These are phyloP conservation scores for Sorex fumeus DNA, from an alignment of 2,113 vertebrate genomes.

Conservation along the genomic window DNA sequence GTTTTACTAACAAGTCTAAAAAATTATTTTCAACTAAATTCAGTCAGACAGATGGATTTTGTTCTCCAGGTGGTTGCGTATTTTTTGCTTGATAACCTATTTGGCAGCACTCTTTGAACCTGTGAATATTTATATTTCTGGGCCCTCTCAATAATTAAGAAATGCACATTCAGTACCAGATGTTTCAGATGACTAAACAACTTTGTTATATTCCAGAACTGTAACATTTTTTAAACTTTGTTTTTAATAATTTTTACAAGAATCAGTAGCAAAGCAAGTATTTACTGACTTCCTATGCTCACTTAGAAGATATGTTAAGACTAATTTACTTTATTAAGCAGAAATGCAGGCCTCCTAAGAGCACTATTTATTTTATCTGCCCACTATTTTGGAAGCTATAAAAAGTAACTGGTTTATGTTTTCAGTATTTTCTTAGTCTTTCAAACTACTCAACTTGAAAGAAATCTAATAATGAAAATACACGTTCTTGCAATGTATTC, in stretches of 20 bases:
- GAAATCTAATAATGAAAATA: slow-evolving; percentile 59
- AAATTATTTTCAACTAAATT: slow-evolving; percentile 81
- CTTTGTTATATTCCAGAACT: slow-evolving; percentile 69
- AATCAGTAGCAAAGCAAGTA: slow-evolving; percentile 61
- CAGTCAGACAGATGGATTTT: slow-evolving; percentile 78
- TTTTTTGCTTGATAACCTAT: slow-evolving; percentile 82
- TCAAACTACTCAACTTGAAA: slow-evolving; percentile 44
- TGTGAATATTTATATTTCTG: slow-evolving; percentile 82
- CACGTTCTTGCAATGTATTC: slow-evolving; percentile 22
- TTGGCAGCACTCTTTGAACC: slow-evolving; percentile 74
- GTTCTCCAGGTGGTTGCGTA: slow-evolving; percentile 68
- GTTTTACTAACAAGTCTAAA: slow-evolving; percentile 84
- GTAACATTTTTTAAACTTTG: slow-evolving; percentile 11
- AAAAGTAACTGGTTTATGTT: slow-evolving; percentile 65
- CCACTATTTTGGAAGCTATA: slow-evolving; percentile 62
- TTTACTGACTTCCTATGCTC: slow-evolving; percentile 66
- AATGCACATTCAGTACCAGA: slow-evolving; percentile 69
- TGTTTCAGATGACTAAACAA: slow-evolving; percentile 78
- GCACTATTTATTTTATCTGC: slow-evolving; percentile 67
- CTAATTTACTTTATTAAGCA: slow-evolving; percentile 74
- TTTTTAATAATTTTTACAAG: slow-evolving; percentile 68
- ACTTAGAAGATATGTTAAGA: slow-evolving; percentile 56
- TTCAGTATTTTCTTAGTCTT: slow-evolving; percentile 25
- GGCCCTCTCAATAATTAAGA: slow-evolving; percentile 77
- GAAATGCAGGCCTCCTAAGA: slow-evolving; percentile 56